Base-by-base conservation (phyloP, 1,140 invertebrate species). In the Brachystomella parvula region DNA sequence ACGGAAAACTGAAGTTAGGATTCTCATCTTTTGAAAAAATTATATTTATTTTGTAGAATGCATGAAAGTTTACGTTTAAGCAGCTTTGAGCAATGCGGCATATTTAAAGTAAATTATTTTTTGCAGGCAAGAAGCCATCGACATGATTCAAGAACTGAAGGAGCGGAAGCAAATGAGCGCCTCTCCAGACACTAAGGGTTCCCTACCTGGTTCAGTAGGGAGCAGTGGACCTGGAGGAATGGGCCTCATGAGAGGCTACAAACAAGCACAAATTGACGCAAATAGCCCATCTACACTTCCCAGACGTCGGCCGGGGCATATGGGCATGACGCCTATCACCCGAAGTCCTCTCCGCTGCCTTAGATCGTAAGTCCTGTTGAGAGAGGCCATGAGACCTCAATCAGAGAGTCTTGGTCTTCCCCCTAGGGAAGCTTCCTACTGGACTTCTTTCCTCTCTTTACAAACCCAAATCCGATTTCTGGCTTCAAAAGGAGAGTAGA, bases 71-170 rank as follows among this genome's bases (percentile, higher is more conserved):
- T n/a, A n/a, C n/a, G n/a, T n/a, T n/a, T n/a, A n/a, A n/a, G n/a
- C n/a, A n/a, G n/a, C n/a, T n/a, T n/a, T n/a, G n/a, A n/a, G n/a
- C n/a, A n/a, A n/a, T n/a, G n/a, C n/a, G n/a, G n/a, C n/a, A n/a
- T n/a, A n/a, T n/a, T n/a, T n/a, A n/a, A n/a, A n/a, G n/a, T n/a
- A n/a, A n/a, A n/a, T n/a, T n/a, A n/a, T n/a, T 47, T 68, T 65
- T 75, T 79, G 30, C 76, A 89, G 88, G 75, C 84, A 89, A 81
- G 88, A 91, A 81, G 89, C 89, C 26, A 84, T 89, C 58, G 88
- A 89, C 64, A 89, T 90, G 86, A 77, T 91, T 12, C 87, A 85
- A 76, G 88, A 90, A 77, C 79, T 91, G 68, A 88, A 88, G 3
- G 84, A 86, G 12, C 81, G 87, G 35, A 86, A 89, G 71, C 80